Percentiles rank a stretch among this genome's conserved stretches.
These are phyloP conservation scores for Phalacrocorax pelagicus DNA, from an alignment of 2,113 vertebrate species.

Conservation along the genomic window DNA sequence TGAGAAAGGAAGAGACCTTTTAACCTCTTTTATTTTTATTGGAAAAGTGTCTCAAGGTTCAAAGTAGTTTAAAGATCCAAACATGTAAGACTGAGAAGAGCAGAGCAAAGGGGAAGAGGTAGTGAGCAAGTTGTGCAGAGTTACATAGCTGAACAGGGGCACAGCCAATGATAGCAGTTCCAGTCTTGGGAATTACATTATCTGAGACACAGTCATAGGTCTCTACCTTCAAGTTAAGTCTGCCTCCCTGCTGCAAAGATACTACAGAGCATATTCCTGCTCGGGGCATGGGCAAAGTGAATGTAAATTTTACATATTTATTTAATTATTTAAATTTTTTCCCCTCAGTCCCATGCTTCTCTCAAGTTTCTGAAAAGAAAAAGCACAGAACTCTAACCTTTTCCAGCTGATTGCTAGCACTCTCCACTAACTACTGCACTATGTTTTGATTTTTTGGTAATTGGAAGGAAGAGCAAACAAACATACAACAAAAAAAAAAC, in stretches of 20 bases:
- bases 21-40: background rate
- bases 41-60: background rate
- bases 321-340: background rate
- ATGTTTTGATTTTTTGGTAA: background rate
- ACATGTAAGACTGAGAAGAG: background rate
- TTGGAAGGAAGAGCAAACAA: background rate
- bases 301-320: background rate
- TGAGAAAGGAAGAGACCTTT: background rate
- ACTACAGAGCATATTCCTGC: background rate
- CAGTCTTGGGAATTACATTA: background rate
- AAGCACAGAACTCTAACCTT: background rate
- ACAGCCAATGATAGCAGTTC: background rate
- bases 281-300: background rate
- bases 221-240: background rate
- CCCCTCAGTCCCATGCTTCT: background rate
- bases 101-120: background rate
- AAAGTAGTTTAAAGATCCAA: background rate
- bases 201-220: background rate
- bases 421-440: background rate
- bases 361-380: background rate
- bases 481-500: background rate
- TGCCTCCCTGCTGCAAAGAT: background rate
- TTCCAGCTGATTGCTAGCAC: background rate
- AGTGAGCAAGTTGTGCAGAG: background rate
- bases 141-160: background rate